Evolutionary conservation across 2,888 invertebrate genomes (phyloP).

Genomic region (Dryococelus australis): DNA sequence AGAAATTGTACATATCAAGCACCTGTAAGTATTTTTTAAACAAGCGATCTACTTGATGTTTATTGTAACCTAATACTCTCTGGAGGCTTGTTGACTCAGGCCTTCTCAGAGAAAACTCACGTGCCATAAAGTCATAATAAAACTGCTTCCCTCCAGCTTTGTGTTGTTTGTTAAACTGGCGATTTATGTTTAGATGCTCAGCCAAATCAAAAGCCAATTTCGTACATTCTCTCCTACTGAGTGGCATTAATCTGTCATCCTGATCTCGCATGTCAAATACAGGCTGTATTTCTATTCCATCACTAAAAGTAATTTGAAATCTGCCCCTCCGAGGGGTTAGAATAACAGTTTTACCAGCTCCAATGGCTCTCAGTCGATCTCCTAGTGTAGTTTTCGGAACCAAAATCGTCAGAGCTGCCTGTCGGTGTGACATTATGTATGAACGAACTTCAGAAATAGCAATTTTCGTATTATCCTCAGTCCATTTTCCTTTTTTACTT

Average conservation of each 20-base stretch:
- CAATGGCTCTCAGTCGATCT: not conserved
- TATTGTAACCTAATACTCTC: too few relatives aligned
- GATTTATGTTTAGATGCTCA: not conserved
- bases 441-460: too few relatives aligned
- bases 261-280: not conserved
- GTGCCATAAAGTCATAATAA: constrained; percentile 23
- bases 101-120: not conserved
- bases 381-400: not conserved
- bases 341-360: not conserved
- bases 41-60: too few relatives aligned
- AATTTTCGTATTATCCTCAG: not conserved
- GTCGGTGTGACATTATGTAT: not conserved
- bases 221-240: not conserved
- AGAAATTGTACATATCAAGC: too few relatives aligned
- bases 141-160: not conserved
- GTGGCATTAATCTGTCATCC: not conserved
- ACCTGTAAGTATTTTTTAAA: too few relatives aligned
- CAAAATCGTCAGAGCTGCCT: not conserved
- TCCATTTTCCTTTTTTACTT: not conserved
- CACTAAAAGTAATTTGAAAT: not conserved
- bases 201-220: not conserved
- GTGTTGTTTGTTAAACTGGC: constrained; percentile 5
- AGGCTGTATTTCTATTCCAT: not conserved
- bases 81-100: constrained; percentile 5
- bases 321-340: not conserved